Evolutionary conservation across 2,888 invertebrate genomes (phyloP), one percentile per base, ranked within the genome.

Genomic region (Camptogramma bilineatum): DNA sequence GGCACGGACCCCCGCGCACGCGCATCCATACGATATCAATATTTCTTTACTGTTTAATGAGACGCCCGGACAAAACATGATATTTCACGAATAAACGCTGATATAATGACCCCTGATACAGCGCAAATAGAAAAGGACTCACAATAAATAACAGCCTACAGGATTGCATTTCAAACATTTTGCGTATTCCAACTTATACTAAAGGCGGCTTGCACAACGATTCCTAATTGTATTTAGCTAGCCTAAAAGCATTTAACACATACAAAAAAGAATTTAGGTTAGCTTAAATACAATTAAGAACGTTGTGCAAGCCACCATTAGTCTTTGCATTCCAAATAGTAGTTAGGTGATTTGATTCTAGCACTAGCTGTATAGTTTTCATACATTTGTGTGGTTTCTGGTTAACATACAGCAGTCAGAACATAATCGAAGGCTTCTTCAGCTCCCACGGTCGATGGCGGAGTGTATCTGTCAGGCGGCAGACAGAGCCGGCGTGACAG

Each of bases 1-100:
- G 91, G 91, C 92, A 85, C 88, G 81, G 81, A 73, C 79, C 79
- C 73, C 83, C 80, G 82, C 82, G 80, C 81, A 82, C 81, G 79
- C 79, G 72, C 52, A 62, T 59, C 62, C 62, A 44, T 57, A 56
- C 66, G 44, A 59, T 81, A 81, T 79, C 81, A 79, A 78, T 79
- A 77, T 79, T 78, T 76, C 76, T 74, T 77, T 73, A 74, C 73
- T 73, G 73, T 67, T 72, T 72, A 72, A 72, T 70, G 71, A 74
- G 71, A 70, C 75, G 71, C 70, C 70, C 68, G 74, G 56, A 72
- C 75, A 76, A 76, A 75, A 73, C 75, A 68, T 71, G 69, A 68
- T 73, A 74, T 51, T 66, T 52, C 74, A 71, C 68, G 74, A 69
- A 62, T 62, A 66, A 62, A 63, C 44, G 48, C 62, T 47, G 70